Base-by-base conservation (phyloP, 2,888 invertebrate genomes). In the Agapostemon virescens region DNA sequence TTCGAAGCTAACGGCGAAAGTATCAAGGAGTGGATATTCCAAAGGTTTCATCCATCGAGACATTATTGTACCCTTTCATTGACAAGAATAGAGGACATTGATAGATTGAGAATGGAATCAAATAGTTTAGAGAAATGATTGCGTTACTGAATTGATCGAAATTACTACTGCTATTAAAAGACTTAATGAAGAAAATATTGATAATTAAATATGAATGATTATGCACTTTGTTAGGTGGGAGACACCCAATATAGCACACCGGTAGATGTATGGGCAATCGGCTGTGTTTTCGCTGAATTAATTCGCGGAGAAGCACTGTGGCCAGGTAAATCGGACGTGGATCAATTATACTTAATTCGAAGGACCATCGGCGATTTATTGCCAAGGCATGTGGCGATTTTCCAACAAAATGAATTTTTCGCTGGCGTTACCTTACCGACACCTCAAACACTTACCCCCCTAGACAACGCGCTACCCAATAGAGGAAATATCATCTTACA, bases 261-360 rank as follows among this genome's bases (percentile, higher is more conserved):
- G 0, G 98, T 99, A 0, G 99, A 99, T 93, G 97, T 99, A 6
- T 99, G 99, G 99, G 99, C 99, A 70, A 98, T 99, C 87, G 99
- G 98, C 40, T 98, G 98, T 90, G 97, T 98, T 9, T 96, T 97
- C 91, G 98, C 98, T 7, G 98, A 98, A 92, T 93, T 98, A 73
- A 95, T 98, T 71, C 95, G 96, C 69, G 98, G 98, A 23, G 98
- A 98, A 93, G 98, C 98, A 0, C 92, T 99, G 40, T 99, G 99
- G 99, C 99, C 99, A 0, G 99, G 99, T 55, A 97, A 98, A 93
- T 99, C 99, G 45, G 99, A 99, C 93, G 97, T 99, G 36, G 99
- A 99, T 93, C 99, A 99, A 93, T 93, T 99, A 74, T 99, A 98
- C 93, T 95, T 99, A 88, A 99, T 99, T 91, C 94, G 98, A 90